A percentile compares a stretch with the other conserved stretches of the same genome.
phyloP scores from a whole-genome alignment of 2,797 vertebrate species.

The Poecilia wingei region DNA sequence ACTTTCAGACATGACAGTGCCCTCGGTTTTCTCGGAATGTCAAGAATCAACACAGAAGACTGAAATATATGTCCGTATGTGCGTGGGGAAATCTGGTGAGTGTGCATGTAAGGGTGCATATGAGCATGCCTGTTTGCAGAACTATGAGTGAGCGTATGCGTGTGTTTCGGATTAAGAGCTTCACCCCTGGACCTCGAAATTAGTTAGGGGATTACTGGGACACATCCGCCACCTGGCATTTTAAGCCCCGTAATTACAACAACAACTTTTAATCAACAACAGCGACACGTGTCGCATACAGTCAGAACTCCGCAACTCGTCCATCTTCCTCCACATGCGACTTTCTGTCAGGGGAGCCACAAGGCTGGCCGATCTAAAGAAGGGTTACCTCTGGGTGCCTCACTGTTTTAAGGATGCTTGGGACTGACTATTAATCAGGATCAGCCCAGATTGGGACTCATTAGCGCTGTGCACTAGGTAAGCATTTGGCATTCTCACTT shows the following conservation, averaged over 20 bases:
- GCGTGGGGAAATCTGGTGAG: neutral
- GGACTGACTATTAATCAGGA: slow-evolving; percentile 65
- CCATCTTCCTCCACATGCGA: slow-evolving; percentile 30
- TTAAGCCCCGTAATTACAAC: slow-evolving; percentile 78
- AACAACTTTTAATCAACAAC: slow-evolving; percentile 82
- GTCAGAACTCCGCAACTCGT: slow-evolving; percentile 50
- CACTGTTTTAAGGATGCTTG: slow-evolving; percentile 40
- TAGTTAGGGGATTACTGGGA: slow-evolving; percentile 80
- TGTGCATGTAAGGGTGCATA: slow-evolving; percentile 20
- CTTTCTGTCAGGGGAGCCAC: slow-evolving; percentile 21
- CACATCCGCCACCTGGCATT: slow-evolving; percentile 81
- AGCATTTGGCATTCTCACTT: slow-evolving; percentile 60
- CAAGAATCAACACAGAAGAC: slow-evolving; percentile 17
- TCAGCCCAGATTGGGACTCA: slow-evolving; percentile 64
- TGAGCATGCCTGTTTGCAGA: slow-evolving; percentile 45
- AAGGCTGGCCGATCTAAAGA: slow-evolving; percentile 25
- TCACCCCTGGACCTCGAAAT: slow-evolving; percentile 81
- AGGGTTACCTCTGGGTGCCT: slow-evolving; percentile 31
- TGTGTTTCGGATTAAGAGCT: slow-evolving; percentile 80
- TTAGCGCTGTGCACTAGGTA: slow-evolving; percentile 49
- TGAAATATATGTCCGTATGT: slow-evolving; percentile 19
- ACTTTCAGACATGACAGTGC: slow-evolving; percentile 8
- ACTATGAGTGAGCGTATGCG: slow-evolving; percentile 62
- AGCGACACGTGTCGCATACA: slow-evolving; percentile 69
- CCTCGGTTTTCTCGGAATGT: neutral